A percentile compares a stretch with the other conserved stretches of the same genome.
These are phyloP conservation scores for Eupristina koningsbergeri DNA, from an alignment of 1,140 invertebrate species.

Conservation along the genomic window DNA sequence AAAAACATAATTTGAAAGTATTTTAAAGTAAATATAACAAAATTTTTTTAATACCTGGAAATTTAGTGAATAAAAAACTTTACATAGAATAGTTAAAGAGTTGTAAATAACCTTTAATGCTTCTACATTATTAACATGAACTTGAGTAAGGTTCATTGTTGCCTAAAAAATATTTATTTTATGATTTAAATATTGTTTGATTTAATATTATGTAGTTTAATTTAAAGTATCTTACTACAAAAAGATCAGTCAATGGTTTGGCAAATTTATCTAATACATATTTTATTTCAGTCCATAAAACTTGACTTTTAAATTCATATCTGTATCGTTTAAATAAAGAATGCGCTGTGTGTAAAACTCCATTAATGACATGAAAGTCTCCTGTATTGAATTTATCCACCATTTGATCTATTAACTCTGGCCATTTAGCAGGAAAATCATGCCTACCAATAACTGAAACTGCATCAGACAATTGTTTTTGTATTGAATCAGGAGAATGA, in stretches of 20 bases:
- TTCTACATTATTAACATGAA: conserved; percentile 84
- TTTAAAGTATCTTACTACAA: conserved; percentile 78
- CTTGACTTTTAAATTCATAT: conserved; percentile 95
- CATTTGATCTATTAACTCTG: conserved; percentile 90
- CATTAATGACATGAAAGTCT: conserved; percentile 96
- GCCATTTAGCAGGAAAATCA: conserved; percentile 97
- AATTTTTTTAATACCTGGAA: conserved; percentile 86
- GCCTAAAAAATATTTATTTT: conserved; percentile 75
- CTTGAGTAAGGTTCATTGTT: conserved; percentile 87
- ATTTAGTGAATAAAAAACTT: conserved; percentile 97
- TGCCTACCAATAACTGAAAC: conserved; percentile 94
- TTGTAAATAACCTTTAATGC: conserved; percentile 92
- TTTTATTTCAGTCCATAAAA: conserved; percentile 97
- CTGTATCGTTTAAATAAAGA: conserved; percentile 97
- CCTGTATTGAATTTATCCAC: conserved; percentile 91
- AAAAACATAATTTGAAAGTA: background rate
- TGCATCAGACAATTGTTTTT: conserved; percentile 96
- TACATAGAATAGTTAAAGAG: conserved; percentile 91
- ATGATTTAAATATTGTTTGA: conserved; percentile 46
- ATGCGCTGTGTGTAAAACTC: conserved; percentile 93
- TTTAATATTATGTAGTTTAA: conserved; percentile 30
- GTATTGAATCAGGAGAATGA: conserved; percentile 89
- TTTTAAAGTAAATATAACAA: background rate
- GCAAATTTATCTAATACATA: conserved; percentile 96
- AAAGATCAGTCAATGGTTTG: conserved; percentile 92